phyloP scores from a whole-genome alignment of 2,888 invertebrate genomes.

The Vanessa cardui region DNA sequence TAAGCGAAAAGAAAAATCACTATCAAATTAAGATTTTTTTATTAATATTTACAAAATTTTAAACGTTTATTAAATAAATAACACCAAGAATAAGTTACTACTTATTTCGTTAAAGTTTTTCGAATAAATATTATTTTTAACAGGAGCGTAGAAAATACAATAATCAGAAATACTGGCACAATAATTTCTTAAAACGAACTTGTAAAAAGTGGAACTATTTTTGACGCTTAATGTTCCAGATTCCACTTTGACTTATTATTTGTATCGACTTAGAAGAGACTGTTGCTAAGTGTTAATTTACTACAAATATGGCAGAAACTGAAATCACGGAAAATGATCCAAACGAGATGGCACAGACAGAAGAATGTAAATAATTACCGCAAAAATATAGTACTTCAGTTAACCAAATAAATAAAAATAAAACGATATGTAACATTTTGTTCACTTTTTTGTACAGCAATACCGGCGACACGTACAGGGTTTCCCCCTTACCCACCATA shows the following conservation, averaged over 20 bases:
- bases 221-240: background rate
- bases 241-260: background rate
- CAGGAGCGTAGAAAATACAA: too few species aligned
- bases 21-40: too few species aligned
- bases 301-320: conserved; percentile 50
- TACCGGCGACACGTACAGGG: conserved; percentile 31
- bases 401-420: too few species aligned
- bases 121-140: background rate
- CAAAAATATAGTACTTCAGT: too few species aligned
- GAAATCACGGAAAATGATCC: conserved; percentile 46
- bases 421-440: too few species aligned
- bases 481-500: conserved; percentile 72
- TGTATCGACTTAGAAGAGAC: conserved; percentile 47
- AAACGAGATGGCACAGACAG: conserved; percentile 52
- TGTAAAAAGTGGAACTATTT: conserved; percentile 1
- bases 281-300: conserved; percentile 53
- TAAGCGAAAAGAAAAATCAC: too few species aligned
- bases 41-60: too few species aligned
- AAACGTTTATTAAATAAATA: too few species aligned
- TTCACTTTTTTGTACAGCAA: conserved; percentile 16
- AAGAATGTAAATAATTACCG: conserved; percentile 35
- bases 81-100: too few species aligned
- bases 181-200: background rate
- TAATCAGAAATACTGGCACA: too few species aligned
- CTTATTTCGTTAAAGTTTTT: too few species aligned